Base-by-base conservation (phyloP, 1,140 invertebrate genomes). In the Copidosoma floridanum region DNA sequence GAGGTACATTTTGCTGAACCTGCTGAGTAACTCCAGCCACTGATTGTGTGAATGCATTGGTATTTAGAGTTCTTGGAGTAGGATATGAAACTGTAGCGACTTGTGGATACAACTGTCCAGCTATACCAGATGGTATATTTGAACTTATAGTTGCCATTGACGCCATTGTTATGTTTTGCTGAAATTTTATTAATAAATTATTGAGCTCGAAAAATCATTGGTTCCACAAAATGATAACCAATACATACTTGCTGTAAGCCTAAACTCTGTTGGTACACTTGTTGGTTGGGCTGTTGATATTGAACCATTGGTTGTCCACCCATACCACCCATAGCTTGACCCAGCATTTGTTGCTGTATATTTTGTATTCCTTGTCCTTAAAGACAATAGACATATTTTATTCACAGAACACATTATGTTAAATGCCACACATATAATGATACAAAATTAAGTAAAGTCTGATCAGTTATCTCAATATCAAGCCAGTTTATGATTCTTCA, bases 71-170 rank as follows among this genome's bases (percentile, higher is more conserved):
- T 69, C 87, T 81, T 26, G 86, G 85, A 37, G 86, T 87, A 20
- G 88, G 87, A 70, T 89, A 89, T 20, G 86, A 85, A 21, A 88
- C 87, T 32, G 87, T 82, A n/a, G 81, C 82, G 2, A 85, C 81
- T 77, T 85, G 84, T 10, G 83, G 82, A 67, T 85, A 85, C 55
- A 85, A 69, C 40, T 84, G 83, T 55, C 82, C 81, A 20, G 82
- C 81, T 63, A 83, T 82, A 35, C 83, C 70, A 3, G 82, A 81
- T 41, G 79, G 74, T 18, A 81, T 57, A 68, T 80, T 78, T 12
- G 82, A 80, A 3, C 81, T 78, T 14, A 81, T 70, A 4, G 73
- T 76, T 40, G 78, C 79, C 77, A 82, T 81, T 7, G 79, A 79
- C 40, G 79, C 79, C 75, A 80, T 81, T n/a, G 76, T 76, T 56